Percentiles rank a stretch among this genome's conserved stretches.
Evolutionary conservation across 2,113 vertebrate genomes (phyloP).

Genomic region (Tenebrosternarchus preto): DNA sequence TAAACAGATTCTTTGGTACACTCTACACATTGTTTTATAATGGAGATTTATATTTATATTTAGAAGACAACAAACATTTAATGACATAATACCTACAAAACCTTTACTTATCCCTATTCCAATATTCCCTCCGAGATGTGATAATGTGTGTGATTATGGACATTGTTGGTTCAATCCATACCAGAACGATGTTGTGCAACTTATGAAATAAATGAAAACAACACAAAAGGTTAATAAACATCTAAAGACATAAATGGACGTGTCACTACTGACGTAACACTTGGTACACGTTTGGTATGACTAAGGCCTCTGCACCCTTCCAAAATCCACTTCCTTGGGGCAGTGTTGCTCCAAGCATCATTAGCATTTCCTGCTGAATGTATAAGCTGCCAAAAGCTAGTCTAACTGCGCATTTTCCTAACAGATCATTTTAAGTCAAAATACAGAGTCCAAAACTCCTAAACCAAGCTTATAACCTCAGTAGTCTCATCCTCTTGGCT

Average conservation of each 20-base stretch:
- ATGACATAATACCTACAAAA: neutral
- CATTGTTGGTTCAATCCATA: neutral
- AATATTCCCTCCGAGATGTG: too few species aligned
- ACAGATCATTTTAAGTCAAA: neutral
- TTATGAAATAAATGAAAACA: slow-evolving; percentile 3
- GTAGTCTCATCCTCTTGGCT: slow-evolving; percentile 77
- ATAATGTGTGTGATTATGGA: neutral
- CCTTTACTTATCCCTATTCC: too few species aligned
- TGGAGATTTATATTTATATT: neutral
- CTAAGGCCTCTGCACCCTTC: too few species aligned
- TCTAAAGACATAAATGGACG: neutral
- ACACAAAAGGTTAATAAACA: neutral
- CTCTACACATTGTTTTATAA: neutral
- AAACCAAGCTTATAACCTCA: slow-evolving; percentile 44
- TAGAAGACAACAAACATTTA: neutral
- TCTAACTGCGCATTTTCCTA: slow-evolving; percentile 11
- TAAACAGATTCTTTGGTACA: neutral
- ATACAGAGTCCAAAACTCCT: neutral
- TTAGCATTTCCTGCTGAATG: slow-evolving; percentile 6
- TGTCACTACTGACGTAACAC: neutral
- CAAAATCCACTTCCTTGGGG: too few species aligned
- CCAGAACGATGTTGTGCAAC: neutral
- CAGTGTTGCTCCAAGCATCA: neutral
- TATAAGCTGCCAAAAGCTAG: neutral
- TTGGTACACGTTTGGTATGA: too few species aligned